Base-by-base conservation (phyloP, 2,797 vertebrate genomes). In the Pipistrellus kuhlii region DNA sequence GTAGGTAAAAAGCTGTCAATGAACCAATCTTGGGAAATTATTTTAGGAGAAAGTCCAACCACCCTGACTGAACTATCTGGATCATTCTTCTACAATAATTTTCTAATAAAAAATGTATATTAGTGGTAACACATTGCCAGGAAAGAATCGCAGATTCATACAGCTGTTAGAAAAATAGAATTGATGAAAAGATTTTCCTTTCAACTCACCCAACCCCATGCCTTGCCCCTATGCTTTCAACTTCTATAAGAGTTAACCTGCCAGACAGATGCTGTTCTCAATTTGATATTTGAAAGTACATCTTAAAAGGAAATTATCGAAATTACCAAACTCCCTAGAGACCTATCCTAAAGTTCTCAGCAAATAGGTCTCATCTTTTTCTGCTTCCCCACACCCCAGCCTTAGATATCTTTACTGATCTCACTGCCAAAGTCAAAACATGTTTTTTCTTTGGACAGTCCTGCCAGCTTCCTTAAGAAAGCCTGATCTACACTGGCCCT, bases 381-480 rank as follows among this genome's bases (percentile, higher is more conserved):
- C 32, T 12, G 66, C 14, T 91, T 41, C 3, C 27, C 64, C n/a
- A 32, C 8, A n/a, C 64, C 30, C 1, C 15, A 76, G 48, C 25
- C 6, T 85, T 82, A 51, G 80, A 57, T 3, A 46, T n/a, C 59
- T 87, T 88, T 84, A 32, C 38, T 81, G 62, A 69, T 76, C 44
- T 93, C 66, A 87, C 41, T 62, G 38, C 68, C 11, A 85, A 85
- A 83, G 68, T 72, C 64, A 91, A 80, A 92, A 72, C 14, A n/a
- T 17, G 83, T 71, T 30, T 57, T 86, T 69, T 46, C 30, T 75
- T 89, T 53, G 85, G 57, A 73, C 68, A 23, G 51, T 55, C 17
- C 32, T 11, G 23, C 32, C 62, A 81, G 32, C 72, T 78, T 95
- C 48, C 38, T n/a, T 48, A 62, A 35, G 35, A 86, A 94, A 82